phyloP scores from a whole-genome alignment of 2,113 vertebrate species.

The Microtus pennsylvanicus region DNA sequence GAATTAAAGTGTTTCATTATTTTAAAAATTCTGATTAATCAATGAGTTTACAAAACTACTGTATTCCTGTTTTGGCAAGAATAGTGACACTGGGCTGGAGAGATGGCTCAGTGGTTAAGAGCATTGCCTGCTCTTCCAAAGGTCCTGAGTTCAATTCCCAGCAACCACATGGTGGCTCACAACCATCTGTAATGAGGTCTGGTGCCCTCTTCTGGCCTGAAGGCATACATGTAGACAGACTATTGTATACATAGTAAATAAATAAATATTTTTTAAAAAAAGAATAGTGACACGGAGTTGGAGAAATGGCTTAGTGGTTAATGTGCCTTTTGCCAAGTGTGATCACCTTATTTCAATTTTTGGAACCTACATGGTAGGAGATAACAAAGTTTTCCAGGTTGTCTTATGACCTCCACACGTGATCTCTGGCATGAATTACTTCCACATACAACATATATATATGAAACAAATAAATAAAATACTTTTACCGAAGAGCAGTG shows the following conservation, averaged over 20 bases:
- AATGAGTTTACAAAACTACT: background rate
- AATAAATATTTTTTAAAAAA: background rate
- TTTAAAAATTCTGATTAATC: conserved; percentile 8
- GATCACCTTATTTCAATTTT: background rate
- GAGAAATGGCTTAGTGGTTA: background rate
- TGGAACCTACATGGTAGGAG: background rate
- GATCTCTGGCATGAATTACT: background rate
- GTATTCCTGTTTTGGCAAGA: background rate
- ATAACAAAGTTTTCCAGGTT: background rate
- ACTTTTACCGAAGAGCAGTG: too few species aligned
- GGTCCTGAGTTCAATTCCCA: too few species aligned
- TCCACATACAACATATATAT: background rate
- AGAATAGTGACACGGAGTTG: background rate
- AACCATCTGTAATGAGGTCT: too few species aligned
- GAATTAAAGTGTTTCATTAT: background rate
- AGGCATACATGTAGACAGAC: too few species aligned
- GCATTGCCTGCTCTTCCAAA: too few species aligned
- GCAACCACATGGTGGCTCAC: too few species aligned
- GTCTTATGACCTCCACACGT: background rate
- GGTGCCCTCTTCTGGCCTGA: too few species aligned
- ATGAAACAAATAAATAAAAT: background rate
- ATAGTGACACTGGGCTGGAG: background rate
- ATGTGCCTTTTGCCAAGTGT: background rate
- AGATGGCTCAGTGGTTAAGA: background rate
- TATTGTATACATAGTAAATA: too few species aligned